These are phyloP conservation scores for Episyrphus balteatus DNA, from an alignment of 1,140 invertebrate genomes.

Conservation along the genomic window DNA sequence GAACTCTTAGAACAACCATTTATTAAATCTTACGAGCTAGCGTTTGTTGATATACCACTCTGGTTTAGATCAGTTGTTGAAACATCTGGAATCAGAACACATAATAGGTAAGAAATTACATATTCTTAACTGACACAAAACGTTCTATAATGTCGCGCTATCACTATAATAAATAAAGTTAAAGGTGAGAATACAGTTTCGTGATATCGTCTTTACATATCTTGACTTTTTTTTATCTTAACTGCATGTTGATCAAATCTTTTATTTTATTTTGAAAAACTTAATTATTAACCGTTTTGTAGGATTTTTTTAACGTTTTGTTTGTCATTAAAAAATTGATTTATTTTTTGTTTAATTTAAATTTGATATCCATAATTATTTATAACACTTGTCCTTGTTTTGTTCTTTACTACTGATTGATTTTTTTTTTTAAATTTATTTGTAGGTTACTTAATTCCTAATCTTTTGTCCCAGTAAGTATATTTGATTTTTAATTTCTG, in stretches of 20 bases:
- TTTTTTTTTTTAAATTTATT: constrained; percentile 37
- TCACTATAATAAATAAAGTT: neutral
- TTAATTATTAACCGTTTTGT: neutral
- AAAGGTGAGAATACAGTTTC: constrained; percentile 4
- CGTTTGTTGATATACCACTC: constrained; percentile 61
- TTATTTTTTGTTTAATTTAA: constrained; percentile 3
- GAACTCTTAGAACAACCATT: constrained; percentile 84
- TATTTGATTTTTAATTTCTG: constrained; percentile 9
- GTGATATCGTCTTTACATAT: neutral
- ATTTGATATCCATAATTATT: neutral
- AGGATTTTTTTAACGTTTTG: neutral
- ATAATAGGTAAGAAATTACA: constrained; percentile 22
- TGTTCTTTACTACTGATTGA: constrained; percentile 14
- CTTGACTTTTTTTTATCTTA: neutral
- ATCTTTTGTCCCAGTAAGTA: constrained; percentile 32
- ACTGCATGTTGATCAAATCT: neutral
- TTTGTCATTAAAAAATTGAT: neutral
- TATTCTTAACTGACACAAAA: neutral
- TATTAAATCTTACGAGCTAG: constrained; percentile 65
- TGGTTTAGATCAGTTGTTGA: constrained; percentile 55
- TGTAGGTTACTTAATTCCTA: constrained; percentile 39
- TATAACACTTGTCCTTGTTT: neutral
- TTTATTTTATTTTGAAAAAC: neutral
- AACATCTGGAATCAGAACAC: constrained; percentile 17
- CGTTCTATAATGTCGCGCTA: neutral